Percentiles rank a stretch among this genome's conserved stretches.
Evolutionary conservation across 2,113 vertebrate genomes (phyloP).

Genomic region (Astur gentilis): DNA sequence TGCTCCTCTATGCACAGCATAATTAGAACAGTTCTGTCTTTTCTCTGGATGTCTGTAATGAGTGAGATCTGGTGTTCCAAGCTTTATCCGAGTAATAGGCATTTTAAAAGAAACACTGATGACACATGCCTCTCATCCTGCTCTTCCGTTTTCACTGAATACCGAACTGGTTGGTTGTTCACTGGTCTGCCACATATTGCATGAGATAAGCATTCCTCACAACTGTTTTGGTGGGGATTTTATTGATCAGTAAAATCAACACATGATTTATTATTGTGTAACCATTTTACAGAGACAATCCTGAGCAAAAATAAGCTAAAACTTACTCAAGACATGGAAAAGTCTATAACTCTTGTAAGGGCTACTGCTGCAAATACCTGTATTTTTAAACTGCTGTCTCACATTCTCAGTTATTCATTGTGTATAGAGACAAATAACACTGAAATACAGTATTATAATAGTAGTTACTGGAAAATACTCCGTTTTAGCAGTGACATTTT

Average conservation of each 20-base stretch:
- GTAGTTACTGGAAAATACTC: background rate
- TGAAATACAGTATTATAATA: background rate
- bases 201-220: background rate
- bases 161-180: background rate
- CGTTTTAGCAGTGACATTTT: background rate
- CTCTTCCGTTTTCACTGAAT: background rate
- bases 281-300: background rate
- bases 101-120: background rate
- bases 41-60: background rate
- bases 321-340: background rate
- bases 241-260: background rate
- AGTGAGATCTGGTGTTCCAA: background rate
- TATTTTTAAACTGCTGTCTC: background rate
- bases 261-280: background rate
- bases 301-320: background rate
- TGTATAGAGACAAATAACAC: background rate
- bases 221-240: background rate
- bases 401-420: background rate
- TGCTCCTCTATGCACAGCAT: background rate
- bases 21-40: background rate
- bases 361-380: background rate
- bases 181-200: background rate
- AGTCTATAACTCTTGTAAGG: fast-evolving
- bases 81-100: background rate
- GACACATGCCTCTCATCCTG: background rate